Evolutionary conservation across 2,797 vertebrate species (phyloP), one percentile per base, ranked within the genome.

Genomic region (Coregonus suidteri): DNA sequence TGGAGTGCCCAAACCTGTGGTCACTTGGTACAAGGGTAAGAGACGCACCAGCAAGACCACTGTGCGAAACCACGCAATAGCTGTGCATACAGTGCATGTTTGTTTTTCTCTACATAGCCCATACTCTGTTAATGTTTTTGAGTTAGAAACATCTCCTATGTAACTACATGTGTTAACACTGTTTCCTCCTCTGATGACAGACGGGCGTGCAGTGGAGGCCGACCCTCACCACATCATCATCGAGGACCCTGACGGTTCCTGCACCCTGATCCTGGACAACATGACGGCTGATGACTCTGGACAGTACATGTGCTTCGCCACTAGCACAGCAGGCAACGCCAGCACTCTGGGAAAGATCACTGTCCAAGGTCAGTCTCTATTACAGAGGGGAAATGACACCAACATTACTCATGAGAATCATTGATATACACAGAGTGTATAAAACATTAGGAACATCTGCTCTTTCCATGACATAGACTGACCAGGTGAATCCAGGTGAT

Each of bases 201-300:
- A 99, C 71, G 98, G 98, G 6, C 96, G 95, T 1, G 41, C 94
- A 0, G 96, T 99, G 81, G 96, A 96, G 80, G 96, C 96, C 6
- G 97, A 98, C 85, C 97, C 96, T 62, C 98, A 99, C 85, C 98
- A 99, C 88, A 99, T 99, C 82, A 95, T 99, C 79, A 99, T 99
- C 1, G 97, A 99, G 87, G 98, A 99, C 89, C 96, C 96, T 0
- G 98, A 99, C 0, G 98, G 98, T 20, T 99, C 97, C 47, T 99
- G 97, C 78, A 96, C 97, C 0, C 91, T 99, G 81, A 99, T 99
- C 89, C 86, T 99, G 89, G 98, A 99, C 88, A 99, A 96, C 83
- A 94, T 99, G 88, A 96, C 94, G 0, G 95, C 96, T 0, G 83
- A 90, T 0, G 98, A 99, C 87, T 98, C 98, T 0, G 98, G 98